A percentile compares a stretch with the other conserved stretches of the same genome.
phyloP scores from a whole-genome alignment of 2,113 vertebrate species.

The Grantiella picta region DNA sequence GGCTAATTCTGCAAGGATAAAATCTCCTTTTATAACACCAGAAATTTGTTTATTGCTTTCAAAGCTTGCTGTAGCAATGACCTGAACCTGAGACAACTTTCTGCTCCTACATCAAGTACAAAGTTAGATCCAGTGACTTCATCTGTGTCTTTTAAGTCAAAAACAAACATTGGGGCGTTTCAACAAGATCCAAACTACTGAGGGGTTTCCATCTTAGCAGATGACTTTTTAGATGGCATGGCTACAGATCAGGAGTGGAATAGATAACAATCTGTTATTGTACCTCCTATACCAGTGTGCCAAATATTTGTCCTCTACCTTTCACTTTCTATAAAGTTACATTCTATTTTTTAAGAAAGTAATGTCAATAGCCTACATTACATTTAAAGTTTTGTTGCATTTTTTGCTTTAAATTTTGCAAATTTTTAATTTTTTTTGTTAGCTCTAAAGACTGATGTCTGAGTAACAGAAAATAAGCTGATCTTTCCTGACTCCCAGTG shows the following conservation, averaged over 20 bases:
- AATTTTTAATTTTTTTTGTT: not conserved
- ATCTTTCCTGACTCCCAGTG: not conserved
- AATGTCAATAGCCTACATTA: not conserved
- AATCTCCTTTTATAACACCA: not conserved
- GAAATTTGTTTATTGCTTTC: not conserved
- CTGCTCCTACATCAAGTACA: not conserved
- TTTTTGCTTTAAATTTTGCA: not conserved
- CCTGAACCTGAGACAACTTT: not conserved
- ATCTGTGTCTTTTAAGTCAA: not conserved
- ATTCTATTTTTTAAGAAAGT: not conserved
- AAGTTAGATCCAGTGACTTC: not conserved
- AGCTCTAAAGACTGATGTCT: not conserved
- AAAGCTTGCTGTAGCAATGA: not conserved
- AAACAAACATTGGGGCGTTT: not conserved
- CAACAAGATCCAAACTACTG: not conserved
- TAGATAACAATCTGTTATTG: not conserved
- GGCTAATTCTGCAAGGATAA: not conserved
- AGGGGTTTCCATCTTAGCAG: not conserved
- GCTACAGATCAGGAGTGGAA: not conserved
- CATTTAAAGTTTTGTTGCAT: not conserved
- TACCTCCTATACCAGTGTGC: accelerated
- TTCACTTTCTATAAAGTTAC: not conserved
- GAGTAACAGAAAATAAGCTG: not conserved
- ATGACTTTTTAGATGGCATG: not conserved
- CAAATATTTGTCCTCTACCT: not conserved